Evolutionary conservation across 2,888 invertebrate species (phyloP).

Genomic region (Dromius quadrimaculatus): DNA sequence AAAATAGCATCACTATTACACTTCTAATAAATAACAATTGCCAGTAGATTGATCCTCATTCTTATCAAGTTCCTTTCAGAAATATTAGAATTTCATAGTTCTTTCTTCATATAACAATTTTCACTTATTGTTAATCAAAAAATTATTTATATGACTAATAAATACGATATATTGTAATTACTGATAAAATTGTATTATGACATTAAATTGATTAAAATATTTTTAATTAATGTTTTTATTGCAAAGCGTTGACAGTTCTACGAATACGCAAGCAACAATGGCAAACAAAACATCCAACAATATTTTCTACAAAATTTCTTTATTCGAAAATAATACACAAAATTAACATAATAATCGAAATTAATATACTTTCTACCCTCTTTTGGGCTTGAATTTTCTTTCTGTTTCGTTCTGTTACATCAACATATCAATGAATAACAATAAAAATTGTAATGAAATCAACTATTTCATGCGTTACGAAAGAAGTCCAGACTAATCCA

Average conservation of each 20-base stretch:
- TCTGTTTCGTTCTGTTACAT: no score
- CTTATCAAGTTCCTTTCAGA: constrained; percentile 36
- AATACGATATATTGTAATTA: constrained; percentile 51
- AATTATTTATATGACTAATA: constrained; percentile 50
- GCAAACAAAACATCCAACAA: no score
- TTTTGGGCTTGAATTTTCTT: no score
- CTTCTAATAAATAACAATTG: constrained; percentile 22
- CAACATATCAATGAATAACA: no score
- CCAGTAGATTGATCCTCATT: constrained; percentile 33
- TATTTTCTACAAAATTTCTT: not conserved
- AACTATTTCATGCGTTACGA: no score
- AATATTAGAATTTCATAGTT: constrained; percentile 9
- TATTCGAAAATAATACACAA: no score
- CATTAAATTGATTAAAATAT: constrained; percentile 52
- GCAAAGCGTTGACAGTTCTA: not conserved
- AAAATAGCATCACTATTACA: no score
- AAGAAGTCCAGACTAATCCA: no score
- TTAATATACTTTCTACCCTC: not conserved
- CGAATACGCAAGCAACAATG: no score
- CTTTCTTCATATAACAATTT: constrained; percentile 10
- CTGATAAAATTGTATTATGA: constrained; percentile 51
- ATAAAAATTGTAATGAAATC: no score
- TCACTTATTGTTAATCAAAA: constrained; percentile 37
- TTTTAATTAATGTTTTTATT: constrained; percentile 39
- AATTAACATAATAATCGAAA: not conserved